These are phyloP conservation scores for Tinamus major DNA, from an alignment of 2,797 vertebrate genomes.

Conservation along the genomic window DNA sequence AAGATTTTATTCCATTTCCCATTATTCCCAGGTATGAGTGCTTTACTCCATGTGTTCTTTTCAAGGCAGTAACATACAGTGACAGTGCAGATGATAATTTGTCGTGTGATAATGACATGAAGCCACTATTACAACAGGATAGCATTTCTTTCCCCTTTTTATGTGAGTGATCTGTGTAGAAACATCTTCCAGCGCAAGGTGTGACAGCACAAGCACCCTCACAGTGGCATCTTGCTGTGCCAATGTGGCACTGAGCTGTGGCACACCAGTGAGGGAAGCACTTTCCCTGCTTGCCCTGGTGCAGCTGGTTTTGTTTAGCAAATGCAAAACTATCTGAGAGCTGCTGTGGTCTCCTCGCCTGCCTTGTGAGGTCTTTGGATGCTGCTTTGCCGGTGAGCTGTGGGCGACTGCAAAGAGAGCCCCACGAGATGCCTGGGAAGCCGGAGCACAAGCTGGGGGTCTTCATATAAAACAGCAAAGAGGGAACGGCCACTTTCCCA, in stretches of 20 bases:
- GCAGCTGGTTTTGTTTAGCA: background rate
- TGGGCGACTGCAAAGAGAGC: background rate
- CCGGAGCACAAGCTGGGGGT: background rate
- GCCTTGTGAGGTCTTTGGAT: background rate
- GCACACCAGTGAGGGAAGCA: background rate
- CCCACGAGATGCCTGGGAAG: background rate
- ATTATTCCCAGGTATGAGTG: background rate
- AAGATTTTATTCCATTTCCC: background rate
- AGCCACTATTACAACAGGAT: background rate
- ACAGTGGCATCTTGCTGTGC: too few species aligned
- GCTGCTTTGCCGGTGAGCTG: background rate
- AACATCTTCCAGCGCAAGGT: background rate
- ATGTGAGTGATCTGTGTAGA: background rate
- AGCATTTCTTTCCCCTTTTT: background rate
- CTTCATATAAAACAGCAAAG: background rate
- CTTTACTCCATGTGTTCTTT: background rate
- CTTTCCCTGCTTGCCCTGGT: background rate
- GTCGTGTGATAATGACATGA: too few species aligned
- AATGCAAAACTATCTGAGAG: background rate
- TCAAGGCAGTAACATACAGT: background rate
- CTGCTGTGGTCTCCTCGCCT: background rate
- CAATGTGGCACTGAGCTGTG: background rate
- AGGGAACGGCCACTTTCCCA: background rate
- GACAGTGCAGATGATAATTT: fast-evolving
- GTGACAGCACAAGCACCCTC: background rate